Percentiles rank a stretch among this genome's conserved stretches.
These are phyloP conservation scores for Agonopterix alstromeriana DNA, from an alignment of 2,888 invertebrate genomes.

Conservation along the genomic window DNA sequence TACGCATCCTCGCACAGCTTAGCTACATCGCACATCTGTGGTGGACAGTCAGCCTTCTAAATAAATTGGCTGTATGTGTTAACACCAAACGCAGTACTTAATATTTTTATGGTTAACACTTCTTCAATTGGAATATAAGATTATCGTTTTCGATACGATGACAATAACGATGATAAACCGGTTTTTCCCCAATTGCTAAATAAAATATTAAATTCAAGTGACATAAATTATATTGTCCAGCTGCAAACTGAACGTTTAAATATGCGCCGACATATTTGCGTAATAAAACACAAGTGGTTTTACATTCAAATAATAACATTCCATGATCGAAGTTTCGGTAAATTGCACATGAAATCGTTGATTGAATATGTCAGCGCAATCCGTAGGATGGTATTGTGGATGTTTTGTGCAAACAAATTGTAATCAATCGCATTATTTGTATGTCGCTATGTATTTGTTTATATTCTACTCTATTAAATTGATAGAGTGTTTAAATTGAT, in stretches of 20 bases:
- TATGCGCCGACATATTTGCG: neutral
- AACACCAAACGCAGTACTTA: too few relatives aligned
- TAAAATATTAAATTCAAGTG: too few relatives aligned
- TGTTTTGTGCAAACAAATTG: slow-evolving; percentile 46
- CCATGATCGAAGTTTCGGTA: slow-evolving; percentile 27
- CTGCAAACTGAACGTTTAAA: neutral
- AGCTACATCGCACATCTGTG: too few relatives aligned
- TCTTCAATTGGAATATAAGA: too few relatives aligned
- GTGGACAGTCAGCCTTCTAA: too few relatives aligned
- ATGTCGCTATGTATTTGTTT: slow-evolving; percentile 22
- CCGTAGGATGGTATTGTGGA: slow-evolving; percentile 30
- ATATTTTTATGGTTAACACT: too few relatives aligned
- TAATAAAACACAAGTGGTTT: slow-evolving; percentile 5
- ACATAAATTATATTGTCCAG: neutral
- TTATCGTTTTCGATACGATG: too few relatives aligned
- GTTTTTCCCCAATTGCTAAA: too few relatives aligned
- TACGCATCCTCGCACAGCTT: too few relatives aligned
- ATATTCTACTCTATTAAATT: neutral
- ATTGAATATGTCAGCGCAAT: slow-evolving; percentile 46
- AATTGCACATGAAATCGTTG: slow-evolving; percentile 49
- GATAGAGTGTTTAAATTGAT: neutral
- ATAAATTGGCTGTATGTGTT: too few relatives aligned
- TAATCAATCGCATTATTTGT: slow-evolving; percentile 54
- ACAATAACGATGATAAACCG: too few relatives aligned
- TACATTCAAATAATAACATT: slow-evolving; percentile 22